Base-by-base conservation (phyloP, 2,113 vertebrate genomes). In the Plecotus auritus region DNA sequence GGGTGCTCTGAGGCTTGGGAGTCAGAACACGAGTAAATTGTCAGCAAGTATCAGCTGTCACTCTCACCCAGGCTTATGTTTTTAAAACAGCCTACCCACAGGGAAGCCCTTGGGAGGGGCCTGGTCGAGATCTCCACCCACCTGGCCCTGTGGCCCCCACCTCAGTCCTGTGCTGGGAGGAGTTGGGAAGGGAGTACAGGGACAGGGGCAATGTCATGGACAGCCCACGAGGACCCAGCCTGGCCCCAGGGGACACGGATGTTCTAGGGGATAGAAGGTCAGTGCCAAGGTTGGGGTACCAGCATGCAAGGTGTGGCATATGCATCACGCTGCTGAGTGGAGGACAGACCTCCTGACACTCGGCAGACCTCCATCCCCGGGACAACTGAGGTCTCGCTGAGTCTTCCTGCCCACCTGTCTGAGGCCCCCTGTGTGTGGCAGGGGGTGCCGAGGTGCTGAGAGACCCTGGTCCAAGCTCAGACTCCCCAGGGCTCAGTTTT, bases 31-130 rank as follows among this genome's bases (percentile, higher is more conserved):
- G 42, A 61, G 32, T 73, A 82, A 94, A 49, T 12, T 12, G 37
- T 85, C 0, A 0, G 66, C 2, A 87, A 77, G 49, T 7, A 66
- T 47, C n/a, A 14, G 70, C 85, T 17, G 1, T 30, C 73, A n/a
- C 51, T 45, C 18, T 77, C 61, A 4, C 81, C 13, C 70, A 18
- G 69, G 7, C 37, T 18, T 47, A n/a, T 69, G 14, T 22, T 49
- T 26, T 23, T 12, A 18, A 49, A 32, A 51, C n/a, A 64, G 11
- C 23, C 30, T 5, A 2, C 22, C 35, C 0, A 1, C 18, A 32
- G 66, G 14, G 45, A 13, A 3, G 45, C 45, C 54, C 2, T 47
- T 5, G 8, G 61, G 32, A 7, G 30, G 42, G 23, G 30, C 26
- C 37, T 26, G 80, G 72, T 9, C 0, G 1, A 1, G 22, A 12